phyloP scores from a whole-genome alignment of 2,888 invertebrate genomes.

The Nomada ferruginata region DNA sequence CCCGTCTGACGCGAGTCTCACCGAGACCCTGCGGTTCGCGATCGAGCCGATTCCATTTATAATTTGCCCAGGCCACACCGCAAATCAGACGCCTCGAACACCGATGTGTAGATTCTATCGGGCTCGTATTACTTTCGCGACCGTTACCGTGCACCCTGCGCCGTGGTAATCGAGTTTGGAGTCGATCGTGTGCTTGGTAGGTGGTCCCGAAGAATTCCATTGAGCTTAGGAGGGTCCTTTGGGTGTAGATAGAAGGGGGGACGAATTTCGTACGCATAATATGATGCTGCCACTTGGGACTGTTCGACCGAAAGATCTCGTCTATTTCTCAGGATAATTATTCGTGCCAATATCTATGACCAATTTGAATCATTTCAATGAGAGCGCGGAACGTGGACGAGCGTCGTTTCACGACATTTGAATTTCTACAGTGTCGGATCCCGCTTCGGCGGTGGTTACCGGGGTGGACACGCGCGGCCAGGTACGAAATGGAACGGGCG shows the following conservation, averaged over 20 bases:
- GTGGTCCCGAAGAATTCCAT: background rate
- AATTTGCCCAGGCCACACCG: slow-evolving; percentile 41
- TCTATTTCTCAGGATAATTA: no score
- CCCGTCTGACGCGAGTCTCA: slow-evolving; percentile 62
- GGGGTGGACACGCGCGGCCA: slow-evolving; percentile 23
- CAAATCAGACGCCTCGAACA: slow-evolving; percentile 27
- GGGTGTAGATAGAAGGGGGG: background rate
- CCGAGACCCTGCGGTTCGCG: slow-evolving; percentile 42
- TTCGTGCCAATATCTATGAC: background rate
- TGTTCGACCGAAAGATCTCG: no score
- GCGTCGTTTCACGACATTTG: slow-evolving; percentile 31
- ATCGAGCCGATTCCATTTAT: slow-evolving; percentile 58
- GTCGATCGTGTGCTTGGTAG: background rate
- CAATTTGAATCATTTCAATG: background rate
- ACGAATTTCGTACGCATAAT: background rate
- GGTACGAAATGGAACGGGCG: slow-evolving; percentile 66
- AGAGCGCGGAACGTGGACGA: background rate
- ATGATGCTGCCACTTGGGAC: no score
- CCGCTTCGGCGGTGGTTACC: slow-evolving; percentile 14
- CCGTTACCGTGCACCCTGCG: background rate
- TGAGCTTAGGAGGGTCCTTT: background rate
- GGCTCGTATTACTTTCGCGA: slow-evolving; percentile 39
- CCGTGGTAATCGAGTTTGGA: background rate
- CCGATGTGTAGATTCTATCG: slow-evolving; percentile 40
- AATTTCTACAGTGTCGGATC: slow-evolving; percentile 55